Evolutionary conservation across 1,140 invertebrate species (phyloP).

Genomic region (Orchesella cincta): DNA sequence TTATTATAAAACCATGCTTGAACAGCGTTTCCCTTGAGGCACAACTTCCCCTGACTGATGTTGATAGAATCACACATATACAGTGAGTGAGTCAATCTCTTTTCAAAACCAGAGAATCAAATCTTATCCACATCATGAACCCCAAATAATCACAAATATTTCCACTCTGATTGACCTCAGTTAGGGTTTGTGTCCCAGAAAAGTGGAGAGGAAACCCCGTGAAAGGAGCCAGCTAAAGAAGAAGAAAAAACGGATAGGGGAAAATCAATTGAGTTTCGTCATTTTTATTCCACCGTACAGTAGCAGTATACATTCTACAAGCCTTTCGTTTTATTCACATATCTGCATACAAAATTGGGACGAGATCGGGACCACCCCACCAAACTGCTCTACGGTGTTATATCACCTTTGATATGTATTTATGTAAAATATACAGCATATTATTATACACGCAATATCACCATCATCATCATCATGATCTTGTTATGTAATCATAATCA

Average conservation of each 20-base stretch:
- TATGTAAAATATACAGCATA: too few relatives aligned
- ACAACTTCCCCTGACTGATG: neutral
- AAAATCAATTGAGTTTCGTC: neutral
- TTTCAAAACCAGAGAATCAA: conserved; percentile 21
- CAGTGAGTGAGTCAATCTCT: conserved; percentile 15
- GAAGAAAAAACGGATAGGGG: neutral
- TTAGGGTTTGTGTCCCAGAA: neutral
- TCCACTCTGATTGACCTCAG: conserved; percentile 23
- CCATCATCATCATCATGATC: too few relatives aligned
- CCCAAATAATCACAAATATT: conserved; percentile 18
- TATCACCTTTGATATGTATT: too few relatives aligned
- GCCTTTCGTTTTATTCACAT: too few relatives aligned
- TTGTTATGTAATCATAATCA: too few relatives aligned
- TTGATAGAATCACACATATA: neutral
- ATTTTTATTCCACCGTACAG: neutral
- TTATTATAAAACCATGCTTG: neutral
- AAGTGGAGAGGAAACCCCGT: neutral
- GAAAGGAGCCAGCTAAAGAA: too few relatives aligned
- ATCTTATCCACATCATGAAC: conserved; percentile 24
- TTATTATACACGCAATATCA: too few relatives aligned
- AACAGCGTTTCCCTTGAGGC: neutral
- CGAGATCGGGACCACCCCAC: too few relatives aligned
- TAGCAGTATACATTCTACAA: too few relatives aligned
- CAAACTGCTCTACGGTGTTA: too few relatives aligned
- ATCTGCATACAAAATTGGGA: too few relatives aligned